Conservation (phyloP, 1,140 invertebrate species). For the Zeugodacus cucurbitae region DNA sequence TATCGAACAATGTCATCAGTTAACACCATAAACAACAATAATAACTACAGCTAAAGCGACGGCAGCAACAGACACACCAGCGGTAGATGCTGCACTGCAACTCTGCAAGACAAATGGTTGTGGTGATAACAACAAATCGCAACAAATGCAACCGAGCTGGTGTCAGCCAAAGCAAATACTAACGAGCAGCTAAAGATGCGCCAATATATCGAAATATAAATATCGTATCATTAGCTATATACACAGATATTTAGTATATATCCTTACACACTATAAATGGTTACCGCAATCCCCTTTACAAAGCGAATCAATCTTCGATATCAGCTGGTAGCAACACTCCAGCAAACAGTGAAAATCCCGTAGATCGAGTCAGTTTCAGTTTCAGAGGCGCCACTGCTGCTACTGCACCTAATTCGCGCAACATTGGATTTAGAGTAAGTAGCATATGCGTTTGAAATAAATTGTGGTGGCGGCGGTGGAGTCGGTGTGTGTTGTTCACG, state of each 20-base stretch:
- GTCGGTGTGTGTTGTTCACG: background rate
- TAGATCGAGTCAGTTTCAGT: background rate
- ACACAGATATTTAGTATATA: too few relatives aligned
- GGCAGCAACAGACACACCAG: background rate
- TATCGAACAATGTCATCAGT: background rate
- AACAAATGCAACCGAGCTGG: background rate
- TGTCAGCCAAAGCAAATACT: background rate
- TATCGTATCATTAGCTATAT: background rate
- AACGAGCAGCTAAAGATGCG: background rate
- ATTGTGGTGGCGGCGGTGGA: background rate
- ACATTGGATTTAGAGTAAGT: background rate
- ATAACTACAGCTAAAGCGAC: background rate
- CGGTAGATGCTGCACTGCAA: background rate
- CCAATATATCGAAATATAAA: background rate
- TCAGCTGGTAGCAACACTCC: background rate
- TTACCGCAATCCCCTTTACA: background rate
- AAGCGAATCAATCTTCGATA: background rate
- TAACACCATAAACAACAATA: background rate
- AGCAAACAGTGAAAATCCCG: background rate
- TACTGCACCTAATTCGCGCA: background rate
- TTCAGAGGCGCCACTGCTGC: background rate
- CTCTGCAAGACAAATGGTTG: background rate
- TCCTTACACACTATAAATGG: too few relatives aligned
- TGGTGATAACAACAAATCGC: conserved; percentile 20
- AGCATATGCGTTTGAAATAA: background rate